phyloP scores from a whole-genome alignment of 2,888 invertebrate genomes.

The Pachliopta kotzebuea region DNA sequence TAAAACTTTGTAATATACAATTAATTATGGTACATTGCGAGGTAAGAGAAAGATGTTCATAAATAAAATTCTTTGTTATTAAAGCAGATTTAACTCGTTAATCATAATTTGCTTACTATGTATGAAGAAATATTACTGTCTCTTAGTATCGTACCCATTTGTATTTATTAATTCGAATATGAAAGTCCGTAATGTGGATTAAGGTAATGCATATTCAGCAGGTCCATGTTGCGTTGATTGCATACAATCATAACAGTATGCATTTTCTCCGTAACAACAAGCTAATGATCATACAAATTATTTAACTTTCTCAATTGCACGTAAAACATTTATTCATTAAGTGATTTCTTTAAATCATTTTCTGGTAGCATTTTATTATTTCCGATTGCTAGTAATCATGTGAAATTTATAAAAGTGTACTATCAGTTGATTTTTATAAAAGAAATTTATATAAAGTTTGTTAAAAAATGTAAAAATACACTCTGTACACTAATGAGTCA shows the following conservation, averaged over 20 bases:
- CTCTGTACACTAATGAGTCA: conserved; percentile 11
- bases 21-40: background rate
- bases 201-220: conserved; percentile 21
- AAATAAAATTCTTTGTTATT: no score
- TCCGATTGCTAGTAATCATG: background rate
- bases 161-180: background rate
- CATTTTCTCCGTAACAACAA: conserved; percentile 8
- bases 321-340: background rate
- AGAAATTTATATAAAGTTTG: background rate
- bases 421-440: no score
- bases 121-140: background rate
- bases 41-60: no score
- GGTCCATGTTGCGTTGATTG: conserved; percentile 10
- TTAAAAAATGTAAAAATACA: background rate
- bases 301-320: background rate
- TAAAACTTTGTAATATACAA: background rate
- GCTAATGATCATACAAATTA: conserved; percentile 16
- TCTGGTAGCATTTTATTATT: background rate
- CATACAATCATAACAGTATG: conserved; percentile 19
- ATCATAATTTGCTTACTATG: background rate
- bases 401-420: background rate
- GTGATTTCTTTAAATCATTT: background rate
- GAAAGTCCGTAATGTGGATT: background rate
- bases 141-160: background rate
- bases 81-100: no score